These are phyloP conservation scores for Hucho hucho DNA, from an alignment of 2,113 vertebrate species.

Conservation along the genomic window DNA sequence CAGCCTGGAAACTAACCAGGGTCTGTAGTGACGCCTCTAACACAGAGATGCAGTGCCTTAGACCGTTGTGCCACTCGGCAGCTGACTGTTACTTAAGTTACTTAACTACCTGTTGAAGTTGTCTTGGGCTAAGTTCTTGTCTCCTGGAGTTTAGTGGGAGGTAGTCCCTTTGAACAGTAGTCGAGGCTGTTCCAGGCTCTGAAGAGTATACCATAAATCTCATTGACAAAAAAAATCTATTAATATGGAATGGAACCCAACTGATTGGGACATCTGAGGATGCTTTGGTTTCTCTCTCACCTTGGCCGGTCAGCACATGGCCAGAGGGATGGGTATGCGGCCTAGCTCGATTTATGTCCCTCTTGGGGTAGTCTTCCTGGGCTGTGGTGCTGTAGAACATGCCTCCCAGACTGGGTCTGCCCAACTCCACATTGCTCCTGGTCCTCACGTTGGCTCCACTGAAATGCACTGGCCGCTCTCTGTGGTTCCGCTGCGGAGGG, in stretches of 20 bases:
- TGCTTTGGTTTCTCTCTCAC: slow-evolving; percentile 16
- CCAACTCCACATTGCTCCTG: slow-evolving; percentile 40
- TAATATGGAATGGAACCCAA: neutral
- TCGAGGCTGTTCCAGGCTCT: slow-evolving; percentile 32
- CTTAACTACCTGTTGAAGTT: neutral
- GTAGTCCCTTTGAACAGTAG: slow-evolving; percentile 40
- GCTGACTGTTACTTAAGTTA: no score
- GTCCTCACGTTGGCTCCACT: slow-evolving; percentile 3
- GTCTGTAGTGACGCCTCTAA: no score
- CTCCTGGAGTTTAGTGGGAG: slow-evolving; percentile 15
- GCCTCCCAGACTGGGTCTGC: neutral
- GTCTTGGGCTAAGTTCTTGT: slow-evolving; percentile 2
- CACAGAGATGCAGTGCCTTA: no score
- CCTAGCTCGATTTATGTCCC: neutral
- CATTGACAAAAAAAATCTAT: neutral
- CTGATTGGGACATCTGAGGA: neutral
- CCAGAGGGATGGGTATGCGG: slow-evolving; percentile 11
- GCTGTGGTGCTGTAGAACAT: slow-evolving; percentile 42
- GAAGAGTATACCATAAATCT: neutral
- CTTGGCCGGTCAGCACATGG: slow-evolving; percentile 37
- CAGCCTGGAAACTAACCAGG: no score
- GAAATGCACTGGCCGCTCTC: neutral
- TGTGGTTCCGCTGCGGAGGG: slow-evolving; percentile 24
- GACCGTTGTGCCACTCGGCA: no score
- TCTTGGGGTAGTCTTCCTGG: slow-evolving; percentile 26